Percentiles rank a stretch among this genome's conserved stretches.
phyloP scores from a whole-genome alignment of 2,888 invertebrate genomes.

The Harpalus rubripes region DNA sequence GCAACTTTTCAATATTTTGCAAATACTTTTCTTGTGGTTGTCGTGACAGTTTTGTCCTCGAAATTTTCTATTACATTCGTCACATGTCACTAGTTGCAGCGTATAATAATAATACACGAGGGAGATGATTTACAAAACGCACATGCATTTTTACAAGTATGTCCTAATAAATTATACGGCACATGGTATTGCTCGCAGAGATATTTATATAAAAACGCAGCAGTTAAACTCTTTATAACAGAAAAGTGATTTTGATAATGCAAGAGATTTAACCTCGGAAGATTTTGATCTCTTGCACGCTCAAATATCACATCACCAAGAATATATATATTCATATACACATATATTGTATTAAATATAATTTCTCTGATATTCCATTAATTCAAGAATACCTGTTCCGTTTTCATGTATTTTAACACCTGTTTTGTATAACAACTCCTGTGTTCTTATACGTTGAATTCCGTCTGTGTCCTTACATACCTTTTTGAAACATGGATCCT shows the following conservation, averaged over 20 bases:
- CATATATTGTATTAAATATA: constrained; percentile 23
- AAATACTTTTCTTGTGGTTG: too few relatives aligned
- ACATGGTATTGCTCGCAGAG: too few relatives aligned
- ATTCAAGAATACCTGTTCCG: constrained; percentile 5
- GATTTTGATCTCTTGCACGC: constrained; percentile 3
- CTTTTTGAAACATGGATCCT: background rate
- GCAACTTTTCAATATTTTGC: too few relatives aligned
- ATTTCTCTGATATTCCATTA: background rate
- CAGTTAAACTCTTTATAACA: too few relatives aligned
- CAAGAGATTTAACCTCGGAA: constrained; percentile 69
- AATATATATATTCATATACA: constrained; percentile 26
- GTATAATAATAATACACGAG: background rate
- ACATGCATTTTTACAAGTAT: constrained; percentile 64
- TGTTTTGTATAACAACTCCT: background rate
- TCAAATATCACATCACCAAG: constrained; percentile 57
- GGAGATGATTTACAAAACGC: constrained; percentile 9
- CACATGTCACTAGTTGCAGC: background rate
- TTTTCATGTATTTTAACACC: background rate
- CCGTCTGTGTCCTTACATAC: background rate
- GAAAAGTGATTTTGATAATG: background rate
- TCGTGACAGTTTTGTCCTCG: too few relatives aligned
- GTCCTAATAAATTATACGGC: constrained; percentile 68
- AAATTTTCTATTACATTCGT: background rate
- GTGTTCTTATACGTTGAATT: background rate
- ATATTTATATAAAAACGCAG: too few relatives aligned